Percentiles rank a stretch among this genome's conserved stretches.
Conservation (phyloP, 1,140 invertebrate genomes). For the Eupristina koningsbergeri region DNA sequence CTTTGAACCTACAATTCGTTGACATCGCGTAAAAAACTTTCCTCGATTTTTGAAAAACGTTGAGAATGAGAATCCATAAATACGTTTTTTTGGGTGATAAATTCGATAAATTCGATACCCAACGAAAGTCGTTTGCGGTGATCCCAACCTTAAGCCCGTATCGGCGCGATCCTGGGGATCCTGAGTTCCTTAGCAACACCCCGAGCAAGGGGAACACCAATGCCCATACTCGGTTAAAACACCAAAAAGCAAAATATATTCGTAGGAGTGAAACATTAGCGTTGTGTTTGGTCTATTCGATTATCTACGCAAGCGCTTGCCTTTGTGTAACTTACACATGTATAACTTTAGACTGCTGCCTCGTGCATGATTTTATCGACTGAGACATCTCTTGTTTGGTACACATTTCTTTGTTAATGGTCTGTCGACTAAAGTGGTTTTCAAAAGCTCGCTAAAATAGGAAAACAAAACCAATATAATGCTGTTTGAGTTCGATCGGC, state of each 20-base stretch:
- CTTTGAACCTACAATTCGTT: neutral
- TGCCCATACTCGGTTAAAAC: no score
- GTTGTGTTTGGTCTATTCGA: neutral
- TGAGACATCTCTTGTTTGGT: neutral
- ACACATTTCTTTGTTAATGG: neutral
- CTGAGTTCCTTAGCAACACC: conserved; percentile 12
- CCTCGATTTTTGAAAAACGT: neutral
- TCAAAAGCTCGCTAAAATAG: neutral
- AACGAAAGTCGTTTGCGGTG: neutral
- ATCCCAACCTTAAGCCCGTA: conserved; percentile 7
- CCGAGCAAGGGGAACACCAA: neutral
- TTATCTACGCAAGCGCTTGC: neutral
- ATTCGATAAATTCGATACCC: neutral
- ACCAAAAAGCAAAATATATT: neutral
- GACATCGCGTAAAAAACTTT: neutral
- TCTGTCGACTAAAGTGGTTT: neutral
- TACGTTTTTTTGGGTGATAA: no score
- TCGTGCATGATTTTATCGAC: neutral
- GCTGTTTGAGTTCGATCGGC: neutral
- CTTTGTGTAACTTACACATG: no score
- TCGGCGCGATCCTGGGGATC: neutral
- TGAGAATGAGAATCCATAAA: no score
- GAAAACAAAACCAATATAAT: neutral
- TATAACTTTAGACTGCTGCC: neutral
- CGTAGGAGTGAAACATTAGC: neutral